phyloP scores from a whole-genome alignment of 1,140 invertebrate species.

The Epicauta chinensis region DNA sequence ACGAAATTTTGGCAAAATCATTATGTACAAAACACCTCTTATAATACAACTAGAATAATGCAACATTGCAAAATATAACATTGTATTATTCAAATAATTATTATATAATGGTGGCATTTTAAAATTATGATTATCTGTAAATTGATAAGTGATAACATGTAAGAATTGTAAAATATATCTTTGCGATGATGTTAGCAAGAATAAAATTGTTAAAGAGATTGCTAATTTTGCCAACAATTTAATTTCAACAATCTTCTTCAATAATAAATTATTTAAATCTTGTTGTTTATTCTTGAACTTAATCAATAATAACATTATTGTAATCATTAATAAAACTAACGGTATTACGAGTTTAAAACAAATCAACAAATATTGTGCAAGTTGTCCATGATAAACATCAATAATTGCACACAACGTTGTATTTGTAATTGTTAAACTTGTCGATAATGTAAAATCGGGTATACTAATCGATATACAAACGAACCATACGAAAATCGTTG shows the following conservation, averaged over 20 bases:
- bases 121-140: constrained; percentile 22
- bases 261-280: constrained; percentile 28
- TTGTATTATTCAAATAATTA: constrained; percentile 21
- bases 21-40: constrained; percentile 28
- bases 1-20: constrained; percentile 31
- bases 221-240: constrained; percentile 30
- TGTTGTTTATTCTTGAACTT: constrained; percentile 28
- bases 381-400: constrained; percentile 28
- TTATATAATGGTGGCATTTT: constrained; percentile 32
- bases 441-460: constrained; percentile 44
- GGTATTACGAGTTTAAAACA: constrained; percentile 33
- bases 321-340: constrained; percentile 25
- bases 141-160: constrained; percentile 21
- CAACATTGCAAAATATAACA: constrained; percentile 29
- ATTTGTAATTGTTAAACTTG: constrained; percentile 29
- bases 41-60: constrained; percentile 30
- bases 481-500: constrained; percentile 49
- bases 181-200: constrained; percentile 33
- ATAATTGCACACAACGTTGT: constrained; percentile 32
- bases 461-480: constrained; percentile 49
- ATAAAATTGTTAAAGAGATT: constrained; percentile 27
- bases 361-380: constrained; percentile 31
- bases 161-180: constrained; percentile 30
- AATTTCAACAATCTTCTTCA: constrained; percentile 31
- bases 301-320: constrained; percentile 27